Base-by-base conservation (phyloP, 2,888 invertebrate species). In the Amblyjoppa proteus region DNA sequence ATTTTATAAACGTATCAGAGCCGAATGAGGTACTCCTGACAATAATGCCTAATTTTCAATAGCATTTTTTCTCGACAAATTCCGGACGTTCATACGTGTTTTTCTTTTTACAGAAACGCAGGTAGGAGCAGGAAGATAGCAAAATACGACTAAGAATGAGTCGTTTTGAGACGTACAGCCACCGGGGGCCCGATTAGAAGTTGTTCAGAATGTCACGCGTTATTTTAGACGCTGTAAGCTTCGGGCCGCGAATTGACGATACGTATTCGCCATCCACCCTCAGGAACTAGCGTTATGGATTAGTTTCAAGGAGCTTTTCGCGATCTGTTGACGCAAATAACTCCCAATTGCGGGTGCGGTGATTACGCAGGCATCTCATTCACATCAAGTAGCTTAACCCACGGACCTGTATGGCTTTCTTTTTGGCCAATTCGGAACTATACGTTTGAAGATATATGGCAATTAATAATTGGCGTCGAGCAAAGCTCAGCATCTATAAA, bases 391-490 rank as follows among this genome's bases (percentile, higher is more conserved):
- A 69, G 25, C n/a, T 66, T 66, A 13, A 45, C 68, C 0, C 45
- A 69, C 11, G 41, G 41, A 0, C 25, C 68, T 25, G 68, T 69
- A 11, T 69, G 68, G 68, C 13, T 49, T 45, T 69, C 68, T 49
- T 49, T 69, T 69, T 49, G 68, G 6, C 68, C 45, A 16, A 45
- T 6, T 9, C 45, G 68, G n/a, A 45, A 68, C 6, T 45, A 20
- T 16, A 20, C 4, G 25, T 49, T 69, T 20, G 6, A 49, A 73
- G 73, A 56, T 53, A 38, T 73, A 13, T 73, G 73, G 73, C 6
- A 34, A 6, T 13, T 73, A 1, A 69, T 69, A 13, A 11, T 1
- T 13, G 28, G 25, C 13, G 28, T 69, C 7, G 25, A 49, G 0
- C 68, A 69, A 25, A 69, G 68, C 4, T 7, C 68, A 2, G 45